Evolutionary conservation across 2,113 vertebrate genomes (phyloP), one percentile per base, ranked within the genome.

Genomic region (Holacanthus passer): DNA sequence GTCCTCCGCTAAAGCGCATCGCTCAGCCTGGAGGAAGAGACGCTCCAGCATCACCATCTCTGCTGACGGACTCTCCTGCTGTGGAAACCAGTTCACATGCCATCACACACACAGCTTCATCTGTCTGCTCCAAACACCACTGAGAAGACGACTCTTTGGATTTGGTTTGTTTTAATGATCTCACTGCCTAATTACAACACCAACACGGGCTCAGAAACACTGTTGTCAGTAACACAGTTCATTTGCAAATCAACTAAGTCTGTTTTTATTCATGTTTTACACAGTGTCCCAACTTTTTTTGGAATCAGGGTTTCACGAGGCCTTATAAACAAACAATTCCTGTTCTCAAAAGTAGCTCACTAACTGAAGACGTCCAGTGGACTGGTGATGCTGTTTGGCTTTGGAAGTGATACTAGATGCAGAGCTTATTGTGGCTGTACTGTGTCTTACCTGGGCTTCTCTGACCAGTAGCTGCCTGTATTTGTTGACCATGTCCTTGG

Each of bases 31-130:
- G n/a, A 96, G 95, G 85, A 96, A 96, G 81, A 96, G 92, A 14
- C 95, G 93, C 80, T 96, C 95, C 85, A 96, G 86, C 96, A 96
- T 96, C 89, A 96, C 96, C 96, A 96, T 96, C 92, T 96, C 95
- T 14, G 96, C 95, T 1, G 96, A 96, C 16, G 95, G 95, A 67
- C 93, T 96, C 79, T 94, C 95, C 92, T 96, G 95, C 96, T 96
- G 91, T 63, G 74, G 59, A 83, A 37, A 83, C 39, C 43, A 48
- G 39, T 19, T 37, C 20, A 78, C 2, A 48, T 7, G 22, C 10
- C 50, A 10, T 50, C 24, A 70, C 5, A 63, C 27, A 27, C 16
- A 48, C 19, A 22, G 16, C 16, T 22, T 20, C 29, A n/a, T 47
- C 70, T 8, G 29, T 16, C 72, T 39, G 48, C 35, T 22, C 2